Percentiles rank a stretch among this genome's conserved stretches.
Evolutionary conservation across 1,140 invertebrate genomes (phyloP).

Genomic region (Pentalonia nigronervosa): DNA sequence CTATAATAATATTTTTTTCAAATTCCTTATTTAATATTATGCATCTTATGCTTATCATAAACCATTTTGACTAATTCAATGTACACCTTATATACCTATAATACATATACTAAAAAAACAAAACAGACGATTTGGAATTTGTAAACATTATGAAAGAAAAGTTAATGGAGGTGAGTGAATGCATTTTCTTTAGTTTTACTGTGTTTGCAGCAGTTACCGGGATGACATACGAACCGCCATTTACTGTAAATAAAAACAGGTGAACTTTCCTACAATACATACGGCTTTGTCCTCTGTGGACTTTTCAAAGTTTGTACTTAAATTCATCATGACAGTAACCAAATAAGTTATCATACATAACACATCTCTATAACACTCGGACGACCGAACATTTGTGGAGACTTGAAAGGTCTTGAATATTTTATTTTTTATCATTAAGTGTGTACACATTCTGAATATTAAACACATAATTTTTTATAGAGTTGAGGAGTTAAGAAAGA

Average conservation of each 20-base stretch:
- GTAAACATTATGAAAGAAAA: not conserved
- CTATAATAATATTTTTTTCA: not conserved
- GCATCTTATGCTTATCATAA: not conserved
- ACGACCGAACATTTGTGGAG: not conserved
- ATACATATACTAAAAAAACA: not conserved
- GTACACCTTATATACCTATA: not conserved
- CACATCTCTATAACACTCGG: not conserved
- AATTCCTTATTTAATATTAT: not conserved
- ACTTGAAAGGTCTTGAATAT: not conserved
- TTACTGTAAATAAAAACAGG: not conserved
- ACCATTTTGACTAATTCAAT: not conserved
- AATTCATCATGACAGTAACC: not conserved
- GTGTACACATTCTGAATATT: not conserved
- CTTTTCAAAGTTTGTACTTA: not conserved
- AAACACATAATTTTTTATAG: not conserved
- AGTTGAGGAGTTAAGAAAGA: not conserved
- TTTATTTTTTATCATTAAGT: not conserved
- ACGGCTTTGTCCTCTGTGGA: not conserved
- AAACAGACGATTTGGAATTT: not conserved
- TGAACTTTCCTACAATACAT: not conserved
- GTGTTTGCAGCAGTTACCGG: not conserved
- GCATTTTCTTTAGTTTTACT: not conserved
- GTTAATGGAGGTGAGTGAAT: not conserved
- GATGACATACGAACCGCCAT: not conserved
- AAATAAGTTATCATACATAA: not conserved